Base-by-base conservation (phyloP, 2,888 invertebrate species). In the Netelia fuscicornis region DNA sequence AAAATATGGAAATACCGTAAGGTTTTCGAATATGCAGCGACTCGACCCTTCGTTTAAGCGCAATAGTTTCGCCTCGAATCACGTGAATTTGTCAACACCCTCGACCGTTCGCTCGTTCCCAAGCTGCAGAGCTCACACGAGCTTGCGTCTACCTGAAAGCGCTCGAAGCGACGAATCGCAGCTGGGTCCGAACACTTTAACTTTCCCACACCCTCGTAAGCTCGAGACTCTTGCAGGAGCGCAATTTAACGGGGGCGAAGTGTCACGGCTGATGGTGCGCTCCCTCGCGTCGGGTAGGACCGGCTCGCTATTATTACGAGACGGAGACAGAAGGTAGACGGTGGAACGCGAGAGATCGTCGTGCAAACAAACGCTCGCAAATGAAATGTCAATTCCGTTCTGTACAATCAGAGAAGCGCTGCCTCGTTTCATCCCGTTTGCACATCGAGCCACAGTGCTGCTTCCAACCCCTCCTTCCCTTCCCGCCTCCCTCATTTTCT, bases 351-450 rank as follows among this genome's bases (percentile, higher is more conserved):
- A 52, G 60, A 42, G 75, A 81, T 58, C 71, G 58, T 71, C 56
- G 25, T 76, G 60, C 85, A 87, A 87, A 87, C 85, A 83, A 87
- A 87, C 82, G 72, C 42, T 83, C 80, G 81, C 86, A 89, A 89
- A 89, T 89, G 87, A 89, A 90, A 89, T 83, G 88, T 89, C 89
- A 88, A 88, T 89, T 87, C 86, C 84, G 65, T 64, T 75, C 78
- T 68, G 83, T 80, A 87, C 87, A 88, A 88, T 90, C 88, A 87
- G 87, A 84, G 81, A 58, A 30, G 52, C 68, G 20, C 64, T 62
- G 20, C 48, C 68, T 83, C 80, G 83, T 86, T 84, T 72, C 76
- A 82, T 77, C 80, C 86, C 85, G 87, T 88, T 89, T 87, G 74
- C 75, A 84, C 81, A 84, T 62, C 56, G 60, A 20, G 30, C 30